Evolutionary conservation across 2,797 vertebrate genomes (phyloP).

Genomic region (Lutjanus argentimaculatus): DNA sequence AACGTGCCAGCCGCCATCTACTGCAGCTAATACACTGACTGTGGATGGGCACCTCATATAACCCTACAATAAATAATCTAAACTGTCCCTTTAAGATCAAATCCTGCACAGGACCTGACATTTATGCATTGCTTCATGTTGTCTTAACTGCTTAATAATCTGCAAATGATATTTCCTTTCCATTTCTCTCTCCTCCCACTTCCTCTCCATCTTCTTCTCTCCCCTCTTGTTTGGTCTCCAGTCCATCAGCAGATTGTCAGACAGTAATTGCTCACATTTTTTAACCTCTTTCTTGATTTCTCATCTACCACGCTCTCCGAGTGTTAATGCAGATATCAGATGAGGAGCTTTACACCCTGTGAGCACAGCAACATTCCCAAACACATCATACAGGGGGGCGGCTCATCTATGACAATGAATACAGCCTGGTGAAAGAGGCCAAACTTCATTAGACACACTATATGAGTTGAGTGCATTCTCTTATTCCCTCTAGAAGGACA

Average conservation of each 20-base stretch:
- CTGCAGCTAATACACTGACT: no score
- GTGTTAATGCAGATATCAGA: slow-evolving; percentile 16
- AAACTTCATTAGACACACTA: slow-evolving; percentile 37
- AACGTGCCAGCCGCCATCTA: no score
- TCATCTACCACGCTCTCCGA: background rate
- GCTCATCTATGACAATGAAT: slow-evolving; percentile 14
- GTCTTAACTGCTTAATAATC: slow-evolving; percentile 28
- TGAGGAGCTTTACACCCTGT: slow-evolving; percentile 13
- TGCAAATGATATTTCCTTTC: slow-evolving; percentile 12
- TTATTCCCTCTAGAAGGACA: slow-evolving; percentile 30
- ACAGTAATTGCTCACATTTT: slow-evolving; percentile 2
- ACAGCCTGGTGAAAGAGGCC: slow-evolving; percentile 30
- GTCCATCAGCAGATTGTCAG: background rate
- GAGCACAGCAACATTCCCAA: slow-evolving; percentile 17
- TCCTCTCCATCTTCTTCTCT: background rate
- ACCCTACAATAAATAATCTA: no score
- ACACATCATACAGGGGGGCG: background rate
- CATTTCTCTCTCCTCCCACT: slow-evolving; percentile 8
- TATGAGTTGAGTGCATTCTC: slow-evolving; percentile 20
- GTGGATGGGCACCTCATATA: no score
- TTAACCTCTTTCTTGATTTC: background rate
- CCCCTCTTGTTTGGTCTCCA: slow-evolving; percentile 5
- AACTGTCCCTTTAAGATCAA: slow-evolving; percentile 16
- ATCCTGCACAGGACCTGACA: slow-evolving; percentile 15
- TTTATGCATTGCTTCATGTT: slow-evolving; percentile 16